Base-by-base conservation (phyloP, 2,888 invertebrate genomes). In the Aleiodes testaceus region DNA sequence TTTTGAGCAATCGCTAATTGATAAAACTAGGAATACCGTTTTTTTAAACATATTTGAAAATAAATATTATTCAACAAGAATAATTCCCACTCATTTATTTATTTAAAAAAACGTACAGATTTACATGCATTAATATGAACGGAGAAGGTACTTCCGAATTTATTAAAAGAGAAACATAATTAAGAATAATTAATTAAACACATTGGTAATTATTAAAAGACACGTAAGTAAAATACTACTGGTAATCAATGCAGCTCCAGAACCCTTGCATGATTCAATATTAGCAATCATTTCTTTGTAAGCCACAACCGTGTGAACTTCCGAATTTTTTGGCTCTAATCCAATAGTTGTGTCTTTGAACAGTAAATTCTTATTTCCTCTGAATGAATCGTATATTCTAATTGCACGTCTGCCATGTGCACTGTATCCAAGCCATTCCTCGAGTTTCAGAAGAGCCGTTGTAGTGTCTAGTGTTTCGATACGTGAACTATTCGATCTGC, bases 321-420 rank as follows among this genome's bases (percentile, higher is more conserved):
- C 78, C 0, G 81, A 82, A 0, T 88, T 82, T 0, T 89, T 88
- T 14, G 90, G 88, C 0, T 89, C 88, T 0, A 92, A 82, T 1
- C 91, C 91, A 0, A 90, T 88, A 0, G 91, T 91, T 0, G 91
- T 90, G 76, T 92, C 91, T 85, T 91, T 92, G 87, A 93, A 93
- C 0, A 93, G 83, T 5, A 93, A 84, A 81, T 93, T 88, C 30
- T 78, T 83, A 6, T 81, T 82, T 0, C 88, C 88, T 72, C 90
- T 89, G 83, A 92, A 92, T 0, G 89, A 85, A 0, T 91, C 91
- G 82, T 90, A 93, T 49, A 92, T 79, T 89, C 89, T 80, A 88
- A 88, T 66, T 88, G 86, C 69, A 85, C 89, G 68, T 75, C 82
- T 18, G 79, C 78, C 0, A 85, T 88, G 0, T 84, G 86, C 64